A percentile compares a stretch with the other conserved stretches of the same genome.
Conservation (phyloP, 2,113 vertebrate species). For the Steatornis caripensis region DNA sequence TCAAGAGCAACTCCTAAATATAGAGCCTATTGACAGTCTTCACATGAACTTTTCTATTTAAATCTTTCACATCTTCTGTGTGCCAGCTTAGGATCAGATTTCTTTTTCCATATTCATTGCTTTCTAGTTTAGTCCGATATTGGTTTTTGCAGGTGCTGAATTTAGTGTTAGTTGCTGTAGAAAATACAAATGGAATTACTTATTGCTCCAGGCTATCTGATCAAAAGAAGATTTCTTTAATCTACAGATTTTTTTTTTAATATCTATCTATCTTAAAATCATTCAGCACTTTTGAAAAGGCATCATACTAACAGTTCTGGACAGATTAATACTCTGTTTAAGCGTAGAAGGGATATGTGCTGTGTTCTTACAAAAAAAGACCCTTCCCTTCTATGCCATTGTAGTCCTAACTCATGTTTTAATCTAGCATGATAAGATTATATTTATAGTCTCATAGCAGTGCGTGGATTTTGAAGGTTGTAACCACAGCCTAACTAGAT, state of each 20-base stretch:
- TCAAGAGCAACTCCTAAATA: slow-evolving; percentile 60
- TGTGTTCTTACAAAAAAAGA: neutral
- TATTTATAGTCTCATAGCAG: neutral
- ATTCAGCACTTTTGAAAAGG: neutral
- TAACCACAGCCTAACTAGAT: neutral
- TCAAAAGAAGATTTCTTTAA: neutral
- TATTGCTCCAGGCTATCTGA: neutral
- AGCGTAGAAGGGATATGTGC: neutral
- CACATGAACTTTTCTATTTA: slow-evolving; percentile 66
- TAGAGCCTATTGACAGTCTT: slow-evolving; percentile 60
- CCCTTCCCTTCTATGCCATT: neutral
- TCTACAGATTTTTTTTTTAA: neutral
- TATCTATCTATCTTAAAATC: neutral
- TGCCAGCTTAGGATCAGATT: slow-evolving; percentile 59
- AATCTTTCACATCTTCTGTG: slow-evolving; percentile 49
- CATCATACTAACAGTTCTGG: neutral
- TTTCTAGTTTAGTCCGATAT: slow-evolving; percentile 40
- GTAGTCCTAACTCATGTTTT: neutral
- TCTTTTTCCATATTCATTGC: slow-evolving; percentile 57
- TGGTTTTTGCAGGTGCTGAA: slow-evolving; percentile 44
- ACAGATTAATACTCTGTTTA: neutral
- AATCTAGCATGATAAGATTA: neutral
- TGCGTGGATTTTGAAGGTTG: neutral
- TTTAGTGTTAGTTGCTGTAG: slow-evolving; percentile 2
- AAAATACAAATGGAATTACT: neutral